Conservation (phyloP, 2,113 vertebrate species). For the Anoura caudifer region DNA sequence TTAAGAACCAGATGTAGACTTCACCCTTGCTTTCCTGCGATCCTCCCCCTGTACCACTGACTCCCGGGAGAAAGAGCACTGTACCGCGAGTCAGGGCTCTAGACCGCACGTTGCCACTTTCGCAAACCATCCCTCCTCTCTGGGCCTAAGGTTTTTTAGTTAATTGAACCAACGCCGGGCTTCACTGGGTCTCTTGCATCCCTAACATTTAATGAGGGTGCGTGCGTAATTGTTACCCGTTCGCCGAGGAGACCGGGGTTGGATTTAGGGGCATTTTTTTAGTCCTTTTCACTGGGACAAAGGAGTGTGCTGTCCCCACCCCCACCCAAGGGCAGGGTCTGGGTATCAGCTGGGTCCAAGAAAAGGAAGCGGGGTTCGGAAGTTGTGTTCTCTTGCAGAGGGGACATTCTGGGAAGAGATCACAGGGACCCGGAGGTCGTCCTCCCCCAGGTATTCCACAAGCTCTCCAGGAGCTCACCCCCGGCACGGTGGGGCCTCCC, state of each 20-base stretch:
- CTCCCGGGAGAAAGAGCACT: neutral
- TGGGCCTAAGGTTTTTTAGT: neutral
- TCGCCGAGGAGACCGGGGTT: neutral
- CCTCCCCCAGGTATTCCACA: neutral
- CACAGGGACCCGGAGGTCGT: neutral
- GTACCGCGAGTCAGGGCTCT: neutral
- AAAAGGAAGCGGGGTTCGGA: neutral
- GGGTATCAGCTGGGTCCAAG: neutral
- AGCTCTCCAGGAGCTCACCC: neutral
- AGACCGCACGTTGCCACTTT: neutral
- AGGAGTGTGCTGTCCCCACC: neutral
- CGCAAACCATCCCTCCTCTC: neutral
- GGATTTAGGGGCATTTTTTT: neutral
- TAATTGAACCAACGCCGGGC: neutral
- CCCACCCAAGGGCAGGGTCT: neutral
- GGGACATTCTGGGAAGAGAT: neutral
- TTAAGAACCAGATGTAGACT: neutral
- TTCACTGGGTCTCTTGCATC: neutral
- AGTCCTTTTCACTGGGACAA: neutral
- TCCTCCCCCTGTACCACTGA: rapidly evolving
- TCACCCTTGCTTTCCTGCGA: neutral
- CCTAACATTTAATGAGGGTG: neutral
- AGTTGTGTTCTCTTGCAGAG: neutral
- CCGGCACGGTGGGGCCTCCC: neutral
- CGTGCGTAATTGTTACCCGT: neutral